Conservation (phyloP, 2,888 invertebrate species). For the Acleris literana region DNA sequence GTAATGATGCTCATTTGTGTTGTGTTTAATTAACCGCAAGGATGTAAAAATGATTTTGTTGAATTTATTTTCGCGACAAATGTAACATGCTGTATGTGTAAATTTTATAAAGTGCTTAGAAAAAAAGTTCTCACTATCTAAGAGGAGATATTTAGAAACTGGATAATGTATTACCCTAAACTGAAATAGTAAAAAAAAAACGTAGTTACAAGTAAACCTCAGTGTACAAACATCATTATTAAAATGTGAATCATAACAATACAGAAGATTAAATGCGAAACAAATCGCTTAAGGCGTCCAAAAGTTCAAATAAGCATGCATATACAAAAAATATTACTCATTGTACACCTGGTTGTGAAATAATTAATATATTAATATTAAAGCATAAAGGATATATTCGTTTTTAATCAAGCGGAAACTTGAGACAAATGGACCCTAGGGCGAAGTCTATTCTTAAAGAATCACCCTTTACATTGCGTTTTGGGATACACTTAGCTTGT, state of each 20-base stretch:
- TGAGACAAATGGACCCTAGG: conserved; percentile 20
- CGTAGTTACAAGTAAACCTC: no score
- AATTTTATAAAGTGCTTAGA: not conserved
- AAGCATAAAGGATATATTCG: conserved; percentile 16
- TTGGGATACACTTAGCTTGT: not conserved
- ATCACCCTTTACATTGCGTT: not conserved
- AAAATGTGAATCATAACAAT: conserved; percentile 12
- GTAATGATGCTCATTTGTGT: conserved; percentile 28
- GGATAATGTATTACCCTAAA: no score
- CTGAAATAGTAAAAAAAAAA: no score
- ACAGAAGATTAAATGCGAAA: conserved; percentile 19
- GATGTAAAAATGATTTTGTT: not conserved
- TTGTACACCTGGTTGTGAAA: conserved; percentile 48
- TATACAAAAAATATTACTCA: conserved; percentile 46
- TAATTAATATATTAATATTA: conserved; percentile 18
- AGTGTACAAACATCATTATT: no score
- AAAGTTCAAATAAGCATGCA: conserved; percentile 52
- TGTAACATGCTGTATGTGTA: not conserved
- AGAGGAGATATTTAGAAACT: no score
- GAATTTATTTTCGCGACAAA: not conserved
- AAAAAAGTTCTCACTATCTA: no score
- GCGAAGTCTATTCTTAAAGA: not conserved
- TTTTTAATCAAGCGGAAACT: conserved; percentile 29
- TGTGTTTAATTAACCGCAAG: conserved; percentile 14
- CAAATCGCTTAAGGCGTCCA: conserved; percentile 46